A percentile compares a stretch with the other conserved stretches of the same genome.
Conservation (phyloP, 2,113 vertebrate species). For the Colinus virginianus region DNA sequence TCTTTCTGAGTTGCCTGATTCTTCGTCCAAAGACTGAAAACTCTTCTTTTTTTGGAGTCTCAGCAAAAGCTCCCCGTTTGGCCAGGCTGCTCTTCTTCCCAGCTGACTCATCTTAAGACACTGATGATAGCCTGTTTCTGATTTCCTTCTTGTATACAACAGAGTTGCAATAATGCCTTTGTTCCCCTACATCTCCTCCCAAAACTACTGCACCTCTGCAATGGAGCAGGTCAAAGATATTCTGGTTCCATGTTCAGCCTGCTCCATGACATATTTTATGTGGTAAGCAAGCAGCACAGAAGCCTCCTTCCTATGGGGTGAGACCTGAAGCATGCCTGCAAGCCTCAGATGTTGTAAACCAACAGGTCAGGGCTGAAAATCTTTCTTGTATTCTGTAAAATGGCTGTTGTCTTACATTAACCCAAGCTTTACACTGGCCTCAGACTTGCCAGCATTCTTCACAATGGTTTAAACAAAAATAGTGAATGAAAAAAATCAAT, state of each 20-base stretch:
- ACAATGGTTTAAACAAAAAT: not conserved
- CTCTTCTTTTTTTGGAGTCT: no score
- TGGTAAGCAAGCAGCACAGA: not conserved
- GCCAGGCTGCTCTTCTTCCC: no score
- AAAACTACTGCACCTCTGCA: not conserved
- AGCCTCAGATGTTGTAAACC: not conserved
- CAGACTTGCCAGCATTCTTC: not conserved
- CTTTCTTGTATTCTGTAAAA: not conserved
- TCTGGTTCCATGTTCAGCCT: not conserved
- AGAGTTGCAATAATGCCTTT: not conserved
- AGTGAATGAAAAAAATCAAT: not conserved
- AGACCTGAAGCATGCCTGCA: not conserved
- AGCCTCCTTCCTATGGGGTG: not conserved
- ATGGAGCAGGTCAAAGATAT: not conserved
- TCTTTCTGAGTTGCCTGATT: no score
- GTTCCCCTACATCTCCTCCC: not conserved
- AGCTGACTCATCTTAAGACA: no score
- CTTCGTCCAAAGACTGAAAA: no score
- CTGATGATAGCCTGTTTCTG: no score
- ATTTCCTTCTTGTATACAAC: not conserved
- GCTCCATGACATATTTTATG: not conserved
- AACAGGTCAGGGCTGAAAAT: not conserved
- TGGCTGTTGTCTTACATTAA: not conserved
- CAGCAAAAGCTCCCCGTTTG: no score
- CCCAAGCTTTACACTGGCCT: not conserved